Evolutionary conservation across 2,888 invertebrate species (phyloP).

Genomic region (Ptycholaimellus sp.): DNA sequence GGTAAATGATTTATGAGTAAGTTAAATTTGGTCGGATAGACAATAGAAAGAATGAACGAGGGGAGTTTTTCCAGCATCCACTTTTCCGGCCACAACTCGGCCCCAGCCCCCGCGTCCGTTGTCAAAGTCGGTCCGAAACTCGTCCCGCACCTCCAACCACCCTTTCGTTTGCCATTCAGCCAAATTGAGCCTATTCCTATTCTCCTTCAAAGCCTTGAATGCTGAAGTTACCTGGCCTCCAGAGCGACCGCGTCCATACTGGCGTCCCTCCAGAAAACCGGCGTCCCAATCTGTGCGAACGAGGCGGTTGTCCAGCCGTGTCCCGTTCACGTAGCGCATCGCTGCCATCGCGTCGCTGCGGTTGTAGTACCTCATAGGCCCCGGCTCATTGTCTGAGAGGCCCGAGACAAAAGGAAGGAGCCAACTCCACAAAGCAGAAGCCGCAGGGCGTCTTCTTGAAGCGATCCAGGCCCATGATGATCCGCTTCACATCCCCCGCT

Average conservation of each 20-base stretch:
- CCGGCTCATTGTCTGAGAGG: too few relatives aligned
- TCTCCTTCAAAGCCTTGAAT: too few relatives aligned
- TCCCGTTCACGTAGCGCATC: conserved; percentile 68
- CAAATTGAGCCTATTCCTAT: too few relatives aligned
- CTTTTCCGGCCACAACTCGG: conserved; percentile 43
- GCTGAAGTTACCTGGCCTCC: conserved; percentile 70
- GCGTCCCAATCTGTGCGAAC: conserved; percentile 98
- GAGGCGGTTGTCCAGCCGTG: conserved; percentile 77
- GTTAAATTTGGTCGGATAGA: too few relatives aligned
- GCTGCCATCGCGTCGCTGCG: conserved; percentile 35
- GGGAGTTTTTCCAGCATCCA: too few relatives aligned
- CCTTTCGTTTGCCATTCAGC: too few relatives aligned
- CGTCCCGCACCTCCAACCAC: conserved; percentile 61
- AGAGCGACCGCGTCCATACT: conserved; percentile 87
- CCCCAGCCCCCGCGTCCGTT: conserved; percentile 89
- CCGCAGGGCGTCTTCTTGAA: conserved; percentile 96
- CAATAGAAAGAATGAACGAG: too few relatives aligned
- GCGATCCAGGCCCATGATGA: conserved; percentile 92
- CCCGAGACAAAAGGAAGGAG: conserved; percentile 9
- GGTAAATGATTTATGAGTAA: too few relatives aligned
- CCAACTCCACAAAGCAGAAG: conserved; percentile 85
- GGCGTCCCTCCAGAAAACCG: conserved; percentile 88
- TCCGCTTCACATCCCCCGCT: conserved; percentile 73
- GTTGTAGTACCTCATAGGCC: conserved; percentile 30
- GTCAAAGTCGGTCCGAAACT: conserved; percentile 89